Base-by-base conservation (phyloP, 2,797 vertebrate species). In the Lacerta agilis region DNA sequence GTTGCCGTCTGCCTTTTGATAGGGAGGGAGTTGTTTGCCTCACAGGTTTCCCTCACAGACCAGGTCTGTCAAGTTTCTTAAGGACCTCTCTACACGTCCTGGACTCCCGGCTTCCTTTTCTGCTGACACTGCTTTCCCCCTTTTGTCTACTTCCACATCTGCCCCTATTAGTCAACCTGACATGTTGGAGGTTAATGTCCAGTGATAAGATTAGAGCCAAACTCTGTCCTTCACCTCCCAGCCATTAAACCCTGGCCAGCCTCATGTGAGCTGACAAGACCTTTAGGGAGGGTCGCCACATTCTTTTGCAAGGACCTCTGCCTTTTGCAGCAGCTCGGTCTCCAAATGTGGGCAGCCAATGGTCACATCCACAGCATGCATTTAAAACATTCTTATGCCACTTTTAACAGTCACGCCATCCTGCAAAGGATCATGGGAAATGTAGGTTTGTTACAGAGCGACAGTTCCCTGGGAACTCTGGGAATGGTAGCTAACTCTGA, bases 141-240 rank as follows among this genome's bases (percentile, higher is more conserved):
- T 41, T 43, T 67, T 64, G 36, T 25, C 33, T 5, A 13, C 33
- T 72, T 72, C 3, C 79, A 10, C 9, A 11, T 38, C 0, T 11
- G 33, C 29, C 25, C 83, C 90, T 3, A 6, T 83, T 25, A 83
- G 82, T 36, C 69, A 83, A 90, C 0, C 23, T 25, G 78, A 88
- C 90, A 49, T 61, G 92, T 90, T 93, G 92, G 89, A 75, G 86
- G 92, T 90, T 84, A 79, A 91, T 78, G 87, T 91, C 91, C 91
- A 89, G 80, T 13, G 87, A 88, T 88, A 88, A 88, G 82, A 84
- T 72, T 64, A 64, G 23, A 8, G 4, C 13, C 18, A 9, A 5
- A 25, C 29, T 27, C 75, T 49, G 87, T 33, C 87, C 87, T 88
- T 88, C 87, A 88, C 82, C 87, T 64, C 15, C 6, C 1, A 11